Base-by-base conservation (phyloP, 1,140 invertebrate species). In the Streblospio benedicti region DNA sequence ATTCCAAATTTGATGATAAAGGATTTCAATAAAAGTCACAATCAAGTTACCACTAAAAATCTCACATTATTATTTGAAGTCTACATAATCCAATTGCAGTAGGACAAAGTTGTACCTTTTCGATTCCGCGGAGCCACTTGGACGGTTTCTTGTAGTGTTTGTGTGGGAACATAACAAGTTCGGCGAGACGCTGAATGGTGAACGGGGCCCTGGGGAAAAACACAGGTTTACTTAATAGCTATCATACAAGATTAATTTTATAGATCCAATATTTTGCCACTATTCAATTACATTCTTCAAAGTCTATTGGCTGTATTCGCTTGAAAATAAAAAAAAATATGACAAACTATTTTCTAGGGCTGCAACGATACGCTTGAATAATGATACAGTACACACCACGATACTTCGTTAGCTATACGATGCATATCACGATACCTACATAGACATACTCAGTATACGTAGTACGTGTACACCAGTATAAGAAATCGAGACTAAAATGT, bases 121-220 rank as follows among this genome's bases (percentile, higher is more conserved):
- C 76, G 50, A 77, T 62, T 6, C 92, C 94, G 53, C 93, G 80
- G 85, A 98, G 89, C 73, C 91, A 97, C 77, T 97, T 98, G 73
- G 97, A 94, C 49, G 91, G 89, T 59, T 91, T 82, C 69, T 89
- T 93, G 74, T 98, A 98, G 71, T 97, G 90, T 73, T 90, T 91
- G n/a, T 86, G 83, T 4, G 94, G 93, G 61, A 86, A 84, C 2
- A 88, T 90, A 0, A 98, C 79, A 2, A 98, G 79, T 77, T 98
- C 95, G 78, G 92, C 95, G 44, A 98, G 85, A 60, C 94, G 83
- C 76, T 97, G 94, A 52, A 97, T 87, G 12, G 95, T 97, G 70
- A 98, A 98, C 0, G 94, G 95, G 1, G 93, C 91, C 55, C 91
- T 90, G n/a, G n/a, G n/a, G n/a, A 32, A 83, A 84, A 76, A 88